phyloP scores from a whole-genome alignment of 2,888 invertebrate species.

The Lochmaea crataegi region DNA sequence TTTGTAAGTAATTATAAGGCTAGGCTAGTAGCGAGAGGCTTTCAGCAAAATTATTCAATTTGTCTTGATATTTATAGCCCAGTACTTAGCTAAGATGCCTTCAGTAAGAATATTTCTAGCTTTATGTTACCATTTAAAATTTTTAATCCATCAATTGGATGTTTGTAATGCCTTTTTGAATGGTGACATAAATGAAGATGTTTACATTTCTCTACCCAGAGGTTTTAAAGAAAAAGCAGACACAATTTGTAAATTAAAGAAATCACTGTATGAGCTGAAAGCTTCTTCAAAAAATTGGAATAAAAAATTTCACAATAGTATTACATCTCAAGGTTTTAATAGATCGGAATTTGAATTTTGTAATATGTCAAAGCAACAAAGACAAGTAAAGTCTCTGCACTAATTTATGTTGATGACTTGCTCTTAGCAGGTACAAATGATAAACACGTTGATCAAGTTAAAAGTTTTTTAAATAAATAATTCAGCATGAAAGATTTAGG shows the following conservation, averaged over 20 bases:
- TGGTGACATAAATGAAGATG: slow-evolving; percentile 47
- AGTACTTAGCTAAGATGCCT: slow-evolving; percentile 16
- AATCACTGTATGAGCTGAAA: slow-evolving; percentile 48
- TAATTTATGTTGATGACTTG: slow-evolving; percentile 44
- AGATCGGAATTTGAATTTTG: slow-evolving; percentile 46
- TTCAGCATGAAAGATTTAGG: too few species aligned
- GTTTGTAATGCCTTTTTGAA: slow-evolving; percentile 48
- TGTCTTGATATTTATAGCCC: slow-evolving; percentile 17
- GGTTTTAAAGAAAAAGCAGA: slow-evolving; percentile 34
- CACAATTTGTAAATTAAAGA: slow-evolving; percentile 47
- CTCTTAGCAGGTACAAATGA: too few species aligned
- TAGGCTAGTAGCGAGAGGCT: slow-evolving; percentile 41
- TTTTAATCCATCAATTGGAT: slow-evolving; percentile 46
- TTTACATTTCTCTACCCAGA: slow-evolving; percentile 45
- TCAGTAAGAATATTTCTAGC: slow-evolving; percentile 30
- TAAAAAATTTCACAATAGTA: slow-evolving; percentile 42
- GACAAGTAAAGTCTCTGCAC: slow-evolving; percentile 34
- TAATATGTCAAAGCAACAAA: slow-evolving; percentile 35
- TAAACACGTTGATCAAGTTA: too few species aligned
- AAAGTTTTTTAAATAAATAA: too few species aligned
- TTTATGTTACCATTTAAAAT: slow-evolving; percentile 23
- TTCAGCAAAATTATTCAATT: slow-evolving; percentile 23
- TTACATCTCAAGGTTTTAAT: slow-evolving; percentile 37
- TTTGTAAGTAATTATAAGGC: slow-evolving; percentile 37
- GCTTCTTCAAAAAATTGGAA: slow-evolving; percentile 48